A percentile compares a stretch with the other conserved stretches of the same genome.
phyloP scores from a whole-genome alignment of 1,140 invertebrate species.

The Ceratina australensis region DNA sequence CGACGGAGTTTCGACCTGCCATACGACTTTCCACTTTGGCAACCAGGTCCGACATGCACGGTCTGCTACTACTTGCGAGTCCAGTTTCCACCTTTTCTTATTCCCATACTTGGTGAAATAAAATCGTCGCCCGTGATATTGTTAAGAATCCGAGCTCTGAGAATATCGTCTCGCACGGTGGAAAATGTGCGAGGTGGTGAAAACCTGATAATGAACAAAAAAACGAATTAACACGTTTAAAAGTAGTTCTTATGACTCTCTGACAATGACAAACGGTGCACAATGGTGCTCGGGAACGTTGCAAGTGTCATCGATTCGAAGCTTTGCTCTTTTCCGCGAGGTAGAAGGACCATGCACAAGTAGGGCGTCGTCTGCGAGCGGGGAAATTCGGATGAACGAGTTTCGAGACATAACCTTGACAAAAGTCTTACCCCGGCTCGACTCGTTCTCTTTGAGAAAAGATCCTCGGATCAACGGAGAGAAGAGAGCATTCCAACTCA shows the following conservation, averaged over 20 bases:
- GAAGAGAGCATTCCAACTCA: conserved; percentile 43
- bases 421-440: conserved; percentile 34
- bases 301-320: neutral
- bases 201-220: no score
- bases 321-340: conserved; percentile 9
- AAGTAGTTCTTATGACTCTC: neutral
- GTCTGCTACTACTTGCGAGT: conserved; percentile 21
- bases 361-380: neutral
- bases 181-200: no score
- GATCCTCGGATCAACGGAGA: conserved; percentile 37
- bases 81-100: neutral
- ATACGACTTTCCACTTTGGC: conserved; percentile 23
- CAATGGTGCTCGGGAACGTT: neutral
- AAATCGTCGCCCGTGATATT: no score
- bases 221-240: no score
- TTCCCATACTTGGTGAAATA: no score
- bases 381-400: conserved; percentile 36
- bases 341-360: neutral
- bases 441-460: conserved; percentile 13
- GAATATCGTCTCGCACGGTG: no score
- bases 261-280: neutral
- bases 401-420: conserved; percentile 46
- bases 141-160: no score
- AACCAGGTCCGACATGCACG: neutral
- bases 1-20: conserved; percentile 10